A percentile compares a stretch with the other conserved stretches of the same genome.
Evolutionary conservation across 2,888 invertebrate genomes (phyloP).

Genomic region (Apamea monoglypha): DNA sequence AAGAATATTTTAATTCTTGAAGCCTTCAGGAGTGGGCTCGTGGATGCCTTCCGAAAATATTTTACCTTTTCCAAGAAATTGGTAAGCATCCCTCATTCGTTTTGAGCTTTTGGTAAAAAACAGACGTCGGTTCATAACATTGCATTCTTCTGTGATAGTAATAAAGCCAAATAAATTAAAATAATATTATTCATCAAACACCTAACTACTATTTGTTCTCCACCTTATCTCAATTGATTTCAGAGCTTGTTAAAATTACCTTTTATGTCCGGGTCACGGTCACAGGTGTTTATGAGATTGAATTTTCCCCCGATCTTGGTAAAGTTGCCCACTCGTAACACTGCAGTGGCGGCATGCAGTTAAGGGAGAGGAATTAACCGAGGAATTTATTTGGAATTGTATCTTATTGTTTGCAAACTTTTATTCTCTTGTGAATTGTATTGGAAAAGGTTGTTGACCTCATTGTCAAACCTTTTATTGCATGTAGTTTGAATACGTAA

Average conservation of each 20-base stretch:
- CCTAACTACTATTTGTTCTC: conserved; percentile 2
- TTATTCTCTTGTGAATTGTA: not conserved
- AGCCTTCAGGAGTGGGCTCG: not conserved
- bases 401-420: conserved; percentile 1
- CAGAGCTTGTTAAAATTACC: conserved; percentile 22
- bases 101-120: not conserved
- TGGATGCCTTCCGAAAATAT: not conserved
- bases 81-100: not conserved
- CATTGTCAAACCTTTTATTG: not conserved
- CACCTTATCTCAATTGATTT: conserved; percentile 19
- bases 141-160: not conserved
- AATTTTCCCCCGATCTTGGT: conserved; percentile 22
- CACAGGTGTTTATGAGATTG: conserved; percentile 26
- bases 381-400: conserved; percentile 28
- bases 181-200: not conserved
- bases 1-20: conserved; percentile 43
- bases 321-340: conserved; percentile 38
- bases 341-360: conserved; percentile 37
- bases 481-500: not conserved
- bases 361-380: conserved; percentile 1
- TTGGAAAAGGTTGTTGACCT: not conserved
- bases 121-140: not conserved
- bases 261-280: not conserved
- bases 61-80: not conserved
- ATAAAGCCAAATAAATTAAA: conserved; percentile 9